These are phyloP conservation scores for Indicator maculatus DNA, from an alignment of 2,113 vertebrate genomes.

Conservation along the genomic window DNA sequence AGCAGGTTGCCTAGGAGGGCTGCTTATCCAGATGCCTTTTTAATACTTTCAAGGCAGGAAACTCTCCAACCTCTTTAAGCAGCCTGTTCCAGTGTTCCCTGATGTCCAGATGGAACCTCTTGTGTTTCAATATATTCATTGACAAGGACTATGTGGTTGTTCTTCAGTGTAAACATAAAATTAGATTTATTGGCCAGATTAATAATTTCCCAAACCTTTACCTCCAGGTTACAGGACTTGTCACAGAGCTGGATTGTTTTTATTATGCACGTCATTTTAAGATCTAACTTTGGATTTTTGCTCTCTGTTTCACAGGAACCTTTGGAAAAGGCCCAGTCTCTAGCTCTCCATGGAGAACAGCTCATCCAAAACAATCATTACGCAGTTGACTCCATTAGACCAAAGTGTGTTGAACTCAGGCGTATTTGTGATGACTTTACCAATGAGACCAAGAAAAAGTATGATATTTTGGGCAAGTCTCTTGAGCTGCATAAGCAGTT, in stretches of 20 bases:
- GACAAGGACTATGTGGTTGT: not conserved
- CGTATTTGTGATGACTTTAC: conserved; percentile 90
- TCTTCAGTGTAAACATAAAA: not conserved
- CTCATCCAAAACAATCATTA: conserved; percentile 94
- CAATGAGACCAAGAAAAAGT: conserved; percentile 90
- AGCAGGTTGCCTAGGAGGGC: not conserved
- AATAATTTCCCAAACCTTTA: not conserved
- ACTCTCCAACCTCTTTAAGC: not conserved
- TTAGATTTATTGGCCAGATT: not conserved
- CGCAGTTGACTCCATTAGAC: conserved; percentile 89
- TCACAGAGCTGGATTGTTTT: not conserved
- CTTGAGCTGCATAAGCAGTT: conserved; percentile 87
- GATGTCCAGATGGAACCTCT: not conserved
- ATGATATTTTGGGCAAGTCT: conserved; percentile 86
- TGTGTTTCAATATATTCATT: not conserved
- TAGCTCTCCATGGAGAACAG: conserved; percentile 89
- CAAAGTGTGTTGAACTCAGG: conserved; percentile 92
- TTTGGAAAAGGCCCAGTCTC: conserved; percentile 89
- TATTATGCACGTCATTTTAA: not conserved
- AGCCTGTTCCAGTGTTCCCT: not conserved
- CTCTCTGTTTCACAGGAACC: conserved; percentile 74
- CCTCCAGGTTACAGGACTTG: not conserved
- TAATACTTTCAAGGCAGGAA: not conserved
- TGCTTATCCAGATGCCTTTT: not conserved
- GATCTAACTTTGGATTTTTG: not conserved